A percentile compares a stretch with the other conserved stretches of the same genome.
Evolutionary conservation across 1,140 invertebrate genomes (phyloP).

Genomic region (Drosophila busckii): DNA sequence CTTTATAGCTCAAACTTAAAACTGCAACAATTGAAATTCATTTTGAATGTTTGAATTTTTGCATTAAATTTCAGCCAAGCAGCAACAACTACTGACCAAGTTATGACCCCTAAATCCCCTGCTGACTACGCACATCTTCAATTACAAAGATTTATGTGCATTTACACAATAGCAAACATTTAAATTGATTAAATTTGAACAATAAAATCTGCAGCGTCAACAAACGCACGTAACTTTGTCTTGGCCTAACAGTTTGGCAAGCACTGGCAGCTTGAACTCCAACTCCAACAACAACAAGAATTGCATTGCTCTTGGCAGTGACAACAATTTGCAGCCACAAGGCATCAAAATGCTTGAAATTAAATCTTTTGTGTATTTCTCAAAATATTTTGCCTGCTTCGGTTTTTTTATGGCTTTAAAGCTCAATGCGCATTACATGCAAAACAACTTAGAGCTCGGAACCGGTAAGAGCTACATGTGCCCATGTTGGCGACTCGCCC

Average conservation of each 20-base stretch:
- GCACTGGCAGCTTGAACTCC: background rate
- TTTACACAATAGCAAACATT: constrained; percentile 26
- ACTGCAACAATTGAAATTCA: no score
- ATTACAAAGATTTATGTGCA: constrained; percentile 35
- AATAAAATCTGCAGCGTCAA: constrained; percentile 2
- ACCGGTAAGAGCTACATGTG: constrained; percentile 41
- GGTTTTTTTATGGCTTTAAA: constrained; percentile 22
- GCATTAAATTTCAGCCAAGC: no score
- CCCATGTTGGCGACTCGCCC: no score
- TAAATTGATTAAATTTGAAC: constrained; percentile 58
- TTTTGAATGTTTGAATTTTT: no score
- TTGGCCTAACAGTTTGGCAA: no score
- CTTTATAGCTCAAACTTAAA: no score
- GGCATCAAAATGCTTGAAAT: no score
- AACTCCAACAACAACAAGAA: background rate
- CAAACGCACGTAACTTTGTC: background rate
- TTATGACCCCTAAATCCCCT: no score
- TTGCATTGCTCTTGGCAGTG: no score
- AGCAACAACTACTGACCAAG: no score
- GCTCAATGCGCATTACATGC: constrained; percentile 47
- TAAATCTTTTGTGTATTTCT: constrained; percentile 21
- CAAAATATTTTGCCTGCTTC: constrained; percentile 1
- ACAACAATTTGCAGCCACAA: no score
- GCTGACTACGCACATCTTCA: no score
- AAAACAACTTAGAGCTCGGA: constrained; percentile 52